Evolutionary conservation across 2,888 invertebrate species (phyloP), one percentile per base, ranked within the genome.

Genomic region (Xanthorhoe designata): DNA sequence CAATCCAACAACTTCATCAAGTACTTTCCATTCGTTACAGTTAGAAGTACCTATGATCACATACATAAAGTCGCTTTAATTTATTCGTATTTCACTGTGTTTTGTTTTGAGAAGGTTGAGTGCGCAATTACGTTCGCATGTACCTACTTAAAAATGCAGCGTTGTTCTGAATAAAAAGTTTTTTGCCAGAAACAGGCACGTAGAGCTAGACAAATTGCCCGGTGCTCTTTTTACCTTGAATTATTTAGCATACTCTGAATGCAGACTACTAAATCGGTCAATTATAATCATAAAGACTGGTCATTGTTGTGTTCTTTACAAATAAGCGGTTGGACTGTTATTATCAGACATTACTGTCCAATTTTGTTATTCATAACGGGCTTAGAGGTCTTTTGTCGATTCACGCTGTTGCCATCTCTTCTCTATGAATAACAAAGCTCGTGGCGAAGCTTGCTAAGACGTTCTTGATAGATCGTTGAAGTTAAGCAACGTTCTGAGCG

Each of bases 61-160:
- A 47, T 4, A 47, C 15, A 45, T 45, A 47, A 47, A 47, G 15
- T 47, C 47, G 47, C 1, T 9, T 17, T 53, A 38, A 54, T 45
- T 42, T 53, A n/a, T 47, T 45, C 32, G 10, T 15, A 38, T 42
- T 52, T 29, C 57, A 56, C 47, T 13, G 42, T 53, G 19, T 1
- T 51, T 35, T 57, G 52, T 35, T 51, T 45, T 52, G 52, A 32
- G 47, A 52, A 42, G 50, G 58, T 59, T 59, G 59, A 59, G 42
- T 19, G 59, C 38, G 51, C 61, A 51, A 59, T 67, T 52, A 60
- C 51, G 54, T 47, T 29, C 50, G 51, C 51, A 47, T 57, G 38
- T 35, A 53, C 54, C 45, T n/a, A n/a, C n/a, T 55, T 60, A 56
- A 51, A 66, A 67, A 67, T 63, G 47, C 59, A 58, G 56, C 58